Evolutionary conservation across 2,797 vertebrate species (phyloP), one percentile per base, ranked within the genome.

Genomic region (Onychomys leucogaster): DNA sequence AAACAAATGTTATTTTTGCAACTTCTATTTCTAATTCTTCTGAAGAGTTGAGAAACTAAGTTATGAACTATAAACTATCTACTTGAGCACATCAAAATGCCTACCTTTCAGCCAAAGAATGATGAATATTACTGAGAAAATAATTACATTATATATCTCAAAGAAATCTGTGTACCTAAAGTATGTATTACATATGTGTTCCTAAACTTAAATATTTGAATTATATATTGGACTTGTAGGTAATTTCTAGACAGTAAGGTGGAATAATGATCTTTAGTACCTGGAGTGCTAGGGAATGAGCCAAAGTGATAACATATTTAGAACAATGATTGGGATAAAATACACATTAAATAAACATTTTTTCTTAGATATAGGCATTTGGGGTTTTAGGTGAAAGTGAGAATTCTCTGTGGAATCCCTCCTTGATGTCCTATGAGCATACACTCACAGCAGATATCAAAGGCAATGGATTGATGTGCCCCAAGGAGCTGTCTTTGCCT

Each of bases 1-100:
- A 27, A 80, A 82, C 4, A 78, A 75, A 49, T 29, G 90, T n/a
- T 73, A 63, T 41, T 92, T 94, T 46, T 81, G 75, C 7, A 89
- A 78, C 8, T 21, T 82, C 29, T 91, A 63, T 69, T 93, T 90
- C 19, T 82, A 75, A 89, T 92, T 88, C n/a, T 90, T 93, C 61
- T 78, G 16, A 76, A 85, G 25, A 85, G 83, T 65, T 82, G 46
- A 11, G 12, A 59, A 94, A 37, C 6, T 76, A 78, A 85, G 13
- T 46, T 71, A 43, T 69, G 29, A 67, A 73, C 17, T 43, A 82
- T 69, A 32, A 49, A 29, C 75, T 4, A 41, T 76, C 5, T 76
- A 65, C 63, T 16, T 73, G 37, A 88, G 29, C 11, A 61, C 93
- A 71, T 59, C 49, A 90, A 80, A 92, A 90, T 52, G 25, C 69